Percentiles rank a stretch among this genome's conserved stretches.
phyloP scores from a whole-genome alignment of 2,888 invertebrate genomes.

The Synergus laeviventris region DNA sequence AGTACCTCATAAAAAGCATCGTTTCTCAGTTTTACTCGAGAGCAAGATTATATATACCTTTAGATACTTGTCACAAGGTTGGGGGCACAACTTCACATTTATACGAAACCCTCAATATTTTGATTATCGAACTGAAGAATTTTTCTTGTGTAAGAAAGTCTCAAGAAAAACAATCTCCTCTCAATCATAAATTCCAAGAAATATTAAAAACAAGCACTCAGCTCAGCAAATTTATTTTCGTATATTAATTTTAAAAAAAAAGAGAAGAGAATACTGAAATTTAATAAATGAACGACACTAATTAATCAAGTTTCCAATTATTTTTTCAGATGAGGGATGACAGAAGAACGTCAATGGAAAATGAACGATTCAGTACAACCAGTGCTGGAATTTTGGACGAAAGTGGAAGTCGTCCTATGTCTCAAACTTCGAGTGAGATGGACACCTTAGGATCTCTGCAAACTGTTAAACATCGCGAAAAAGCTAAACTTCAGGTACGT shows the following conservation, averaged over 20 bases:
- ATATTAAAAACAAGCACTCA: constrained; percentile 11
- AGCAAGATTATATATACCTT: neutral
- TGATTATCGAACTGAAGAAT: neutral
- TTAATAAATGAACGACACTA: neutral
- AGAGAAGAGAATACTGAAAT: neutral
- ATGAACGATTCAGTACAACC: constrained; percentile 76
- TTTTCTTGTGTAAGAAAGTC: neutral
- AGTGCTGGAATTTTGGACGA: constrained; percentile 75
- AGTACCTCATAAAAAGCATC: neutral
- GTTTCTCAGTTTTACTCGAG: neutral
- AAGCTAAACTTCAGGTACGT: constrained; percentile 72
- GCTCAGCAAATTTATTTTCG: neutral
- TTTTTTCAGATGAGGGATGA: constrained; percentile 69
- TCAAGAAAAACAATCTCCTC: neutral
- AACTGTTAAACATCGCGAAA: constrained; percentile 73
- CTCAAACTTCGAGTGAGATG: constrained; percentile 83
- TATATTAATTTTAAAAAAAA: too few species aligned
- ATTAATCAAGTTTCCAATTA: constrained; percentile 11
- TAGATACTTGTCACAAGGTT: constrained; percentile 6
- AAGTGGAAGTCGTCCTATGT: constrained; percentile 79
- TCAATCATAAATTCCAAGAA: neutral
- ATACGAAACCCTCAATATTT: constrained; percentile 1
- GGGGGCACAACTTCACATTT: neutral
- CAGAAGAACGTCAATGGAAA: constrained; percentile 77
- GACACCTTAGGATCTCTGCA: constrained; percentile 71